phyloP scores from a whole-genome alignment of 2,797 vertebrate genomes.

The Lophius americanus region DNA sequence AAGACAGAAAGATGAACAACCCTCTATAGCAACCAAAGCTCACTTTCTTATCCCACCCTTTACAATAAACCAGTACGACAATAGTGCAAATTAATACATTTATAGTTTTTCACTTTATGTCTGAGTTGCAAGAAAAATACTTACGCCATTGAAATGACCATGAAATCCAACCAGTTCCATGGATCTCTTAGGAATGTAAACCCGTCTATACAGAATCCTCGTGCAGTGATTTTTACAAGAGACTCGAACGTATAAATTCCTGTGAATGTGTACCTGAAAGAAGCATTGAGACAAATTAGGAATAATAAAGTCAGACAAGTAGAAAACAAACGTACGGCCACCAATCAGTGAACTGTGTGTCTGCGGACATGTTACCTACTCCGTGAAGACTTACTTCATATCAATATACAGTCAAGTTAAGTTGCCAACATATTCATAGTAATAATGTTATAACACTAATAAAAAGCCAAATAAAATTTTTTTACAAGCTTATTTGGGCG shows the following conservation, averaged over 20 bases:
- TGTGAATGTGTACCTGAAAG: constrained; percentile 96
- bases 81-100: constrained; percentile 4
- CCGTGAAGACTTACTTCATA: no score
- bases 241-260: constrained; percentile 99
- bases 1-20: constrained; percentile 38
- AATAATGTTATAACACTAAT: not conserved
- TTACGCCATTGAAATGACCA: constrained; percentile 99
- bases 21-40: constrained; percentile 12
- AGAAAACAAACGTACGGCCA: no score
- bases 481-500: no score
- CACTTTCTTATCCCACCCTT: constrained; percentile 26
- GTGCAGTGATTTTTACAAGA: constrained; percentile 96
- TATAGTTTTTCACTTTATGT: not conserved
- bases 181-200: constrained; percentile 98
- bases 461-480: not conserved
- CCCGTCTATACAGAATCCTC: constrained; percentile 99
- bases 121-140: constrained; percentile 68
- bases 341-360: no score
- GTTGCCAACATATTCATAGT: not conserved
- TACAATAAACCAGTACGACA: not conserved
- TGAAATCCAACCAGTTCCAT: constrained; percentile 99
- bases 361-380: no score
- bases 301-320: not conserved
- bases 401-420: no score
- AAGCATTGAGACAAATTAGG: constrained; percentile 29